phyloP scores from a whole-genome alignment of 2,113 vertebrate species.

The Leptodactylus fuscus region DNA sequence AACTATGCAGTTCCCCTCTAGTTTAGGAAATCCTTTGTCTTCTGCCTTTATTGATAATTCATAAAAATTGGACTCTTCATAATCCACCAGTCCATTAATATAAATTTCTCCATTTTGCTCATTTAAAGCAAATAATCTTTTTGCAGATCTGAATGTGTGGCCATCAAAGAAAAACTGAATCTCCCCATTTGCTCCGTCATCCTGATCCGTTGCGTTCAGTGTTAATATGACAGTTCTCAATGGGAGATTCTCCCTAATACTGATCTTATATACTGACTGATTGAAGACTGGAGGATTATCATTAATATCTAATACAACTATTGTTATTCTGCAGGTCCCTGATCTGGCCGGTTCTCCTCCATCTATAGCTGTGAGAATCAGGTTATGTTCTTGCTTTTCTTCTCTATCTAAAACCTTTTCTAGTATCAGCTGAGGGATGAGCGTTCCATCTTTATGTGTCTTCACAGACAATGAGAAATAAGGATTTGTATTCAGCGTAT shows the following conservation, averaged over 20 bases:
- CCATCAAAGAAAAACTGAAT: conserved; percentile 67
- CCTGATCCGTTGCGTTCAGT: conserved; percentile 71
- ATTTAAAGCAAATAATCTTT: conserved; percentile 18
- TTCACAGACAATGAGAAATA: conserved; percentile 73
- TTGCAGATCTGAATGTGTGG: neutral
- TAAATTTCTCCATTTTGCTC: conserved; percentile 37
- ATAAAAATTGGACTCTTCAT: conserved; percentile 17
- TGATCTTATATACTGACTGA: conserved; percentile 64
- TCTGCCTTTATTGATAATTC: conserved; percentile 35
- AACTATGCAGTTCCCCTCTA: conserved; percentile 81
- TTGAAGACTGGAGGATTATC: conserved; percentile 73
- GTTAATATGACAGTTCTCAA: conserved; percentile 64
- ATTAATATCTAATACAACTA: conserved; percentile 71
- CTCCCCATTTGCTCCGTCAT: conserved; percentile 72
- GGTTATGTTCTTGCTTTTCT: conserved; percentile 64
- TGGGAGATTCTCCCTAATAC: conserved; percentile 69
- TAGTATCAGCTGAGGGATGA: conserved; percentile 60
- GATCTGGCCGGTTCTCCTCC: conserved; percentile 74
- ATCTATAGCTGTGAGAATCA: conserved; percentile 73
- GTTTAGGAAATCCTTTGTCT: conserved; percentile 74
- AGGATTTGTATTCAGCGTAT: conserved; percentile 70
- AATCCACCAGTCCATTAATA: conserved; percentile 41
- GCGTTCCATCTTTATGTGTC: conserved; percentile 64
- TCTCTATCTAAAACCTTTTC: conserved; percentile 64
- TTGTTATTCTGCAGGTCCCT: conserved; percentile 69